phyloP scores from a whole-genome alignment of 2,113 vertebrate genomes.

The Pontoporia blainvillei region DNA sequence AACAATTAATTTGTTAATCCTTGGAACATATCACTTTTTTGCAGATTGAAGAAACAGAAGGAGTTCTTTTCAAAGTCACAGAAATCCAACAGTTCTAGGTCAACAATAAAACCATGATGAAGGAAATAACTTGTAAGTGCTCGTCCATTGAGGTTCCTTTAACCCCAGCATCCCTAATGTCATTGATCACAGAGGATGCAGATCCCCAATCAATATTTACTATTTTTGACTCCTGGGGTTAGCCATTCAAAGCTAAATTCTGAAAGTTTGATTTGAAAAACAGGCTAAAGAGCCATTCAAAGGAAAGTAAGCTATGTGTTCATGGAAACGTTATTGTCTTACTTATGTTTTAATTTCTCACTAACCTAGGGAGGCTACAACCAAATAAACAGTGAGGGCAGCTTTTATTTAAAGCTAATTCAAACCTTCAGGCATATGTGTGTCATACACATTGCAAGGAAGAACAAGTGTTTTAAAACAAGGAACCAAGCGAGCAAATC shows the following conservation, averaged over 20 bases:
- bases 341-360: not conserved
- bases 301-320: not conserved
- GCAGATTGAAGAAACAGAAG: not conserved
- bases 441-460: not conserved
- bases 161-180: not conserved
- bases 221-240: not conserved
- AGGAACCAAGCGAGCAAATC: not conserved
- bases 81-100: not conserved
- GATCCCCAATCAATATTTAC: no score
- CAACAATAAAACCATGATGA: not conserved
- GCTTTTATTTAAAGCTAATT: not conserved
- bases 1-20: constrained; percentile 15
- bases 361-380: not conserved
- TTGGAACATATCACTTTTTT: not conserved
- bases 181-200: not conserved
- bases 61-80: not conserved
- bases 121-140: not conserved
- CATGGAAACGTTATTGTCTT: not conserved
- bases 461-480: not conserved
- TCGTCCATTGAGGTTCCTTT: not conserved
- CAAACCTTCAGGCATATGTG: not conserved
- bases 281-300: not conserved
- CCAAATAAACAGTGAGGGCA: not conserved
- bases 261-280: not conserved
- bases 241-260: not conserved